Evolutionary conservation across 2,113 vertebrate species (phyloP).

Genomic region (Lepus europaeus): DNA sequence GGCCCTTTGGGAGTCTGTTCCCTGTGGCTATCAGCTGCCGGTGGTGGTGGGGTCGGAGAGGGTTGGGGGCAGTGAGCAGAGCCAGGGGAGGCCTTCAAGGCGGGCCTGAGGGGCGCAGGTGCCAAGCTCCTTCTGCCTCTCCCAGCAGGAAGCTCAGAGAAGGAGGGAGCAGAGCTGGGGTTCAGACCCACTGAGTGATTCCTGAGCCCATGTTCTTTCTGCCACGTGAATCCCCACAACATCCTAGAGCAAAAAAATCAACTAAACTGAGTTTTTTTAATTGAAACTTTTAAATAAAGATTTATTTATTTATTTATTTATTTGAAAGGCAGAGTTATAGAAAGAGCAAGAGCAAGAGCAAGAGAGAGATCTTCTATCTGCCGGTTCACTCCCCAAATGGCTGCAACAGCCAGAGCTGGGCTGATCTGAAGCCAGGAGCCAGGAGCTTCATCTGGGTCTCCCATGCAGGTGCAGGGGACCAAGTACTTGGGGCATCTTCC

Average conservation of each 20-base stretch:
- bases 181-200: background rate
- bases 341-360: no score
- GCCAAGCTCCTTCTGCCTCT: rapidly evolving
- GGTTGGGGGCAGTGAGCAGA: no score
- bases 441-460: no score
- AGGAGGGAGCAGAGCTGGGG: background rate
- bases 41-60: background rate
- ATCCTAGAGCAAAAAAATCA: background rate
- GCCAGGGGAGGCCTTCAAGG: background rate
- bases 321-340: no score
- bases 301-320: no score
- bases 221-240: background rate
- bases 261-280: background rate
- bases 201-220: background rate
- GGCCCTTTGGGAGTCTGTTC: background rate
- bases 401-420: no score
- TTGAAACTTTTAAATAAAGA: no score
- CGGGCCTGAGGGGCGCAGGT: background rate
- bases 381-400: no score
- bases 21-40: background rate
- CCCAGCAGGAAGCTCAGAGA: rapidly evolving
- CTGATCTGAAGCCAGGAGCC: no score
- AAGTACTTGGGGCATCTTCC: no score
- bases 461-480: no score
- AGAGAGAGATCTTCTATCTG: no score